Percentiles rank a stretch among this genome's conserved stretches.
Evolutionary conservation across 2,888 invertebrate genomes (phyloP).

Genomic region (Achlya flavicornis): DNA sequence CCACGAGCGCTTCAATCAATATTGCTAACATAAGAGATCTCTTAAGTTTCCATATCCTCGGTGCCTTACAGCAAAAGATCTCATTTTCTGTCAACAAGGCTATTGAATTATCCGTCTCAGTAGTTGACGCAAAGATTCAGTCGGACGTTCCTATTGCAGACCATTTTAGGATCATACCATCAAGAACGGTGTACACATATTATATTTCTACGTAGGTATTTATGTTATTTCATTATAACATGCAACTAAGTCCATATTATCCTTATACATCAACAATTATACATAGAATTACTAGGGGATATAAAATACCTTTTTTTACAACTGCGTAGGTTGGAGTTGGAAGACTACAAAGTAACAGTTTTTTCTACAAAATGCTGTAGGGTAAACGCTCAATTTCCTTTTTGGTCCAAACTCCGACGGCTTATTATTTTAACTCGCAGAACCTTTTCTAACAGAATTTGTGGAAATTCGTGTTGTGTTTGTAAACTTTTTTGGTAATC

Average conservation of each 20-base stretch:
- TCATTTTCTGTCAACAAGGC: too few relatives aligned
- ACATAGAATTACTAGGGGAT: background rate
- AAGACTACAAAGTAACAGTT: background rate
- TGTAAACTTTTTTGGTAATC: background rate
- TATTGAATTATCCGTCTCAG: too few relatives aligned
- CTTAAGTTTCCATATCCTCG: too few relatives aligned
- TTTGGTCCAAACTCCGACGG: background rate
- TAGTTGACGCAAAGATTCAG: too few relatives aligned
- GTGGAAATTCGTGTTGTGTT: background rate
- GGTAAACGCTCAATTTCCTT: constrained; percentile 2
- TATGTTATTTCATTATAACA: too few relatives aligned
- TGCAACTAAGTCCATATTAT: background rate
- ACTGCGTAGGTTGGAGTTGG: background rate
- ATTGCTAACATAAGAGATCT: too few relatives aligned
- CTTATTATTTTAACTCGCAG: background rate
- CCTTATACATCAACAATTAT: background rate
- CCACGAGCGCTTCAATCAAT: too few relatives aligned
- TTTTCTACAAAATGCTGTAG: background rate
- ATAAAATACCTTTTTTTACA: background rate
- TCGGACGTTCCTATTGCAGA: too few relatives aligned
- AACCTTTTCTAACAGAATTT: background rate
- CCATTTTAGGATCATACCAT: too few relatives aligned
- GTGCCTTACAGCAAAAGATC: too few relatives aligned
- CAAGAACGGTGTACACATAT: too few relatives aligned
- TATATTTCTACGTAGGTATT: background rate